Evolutionary conservation across 1,140 invertebrate species (phyloP).

Genomic region (Sycophila sp.): DNA sequence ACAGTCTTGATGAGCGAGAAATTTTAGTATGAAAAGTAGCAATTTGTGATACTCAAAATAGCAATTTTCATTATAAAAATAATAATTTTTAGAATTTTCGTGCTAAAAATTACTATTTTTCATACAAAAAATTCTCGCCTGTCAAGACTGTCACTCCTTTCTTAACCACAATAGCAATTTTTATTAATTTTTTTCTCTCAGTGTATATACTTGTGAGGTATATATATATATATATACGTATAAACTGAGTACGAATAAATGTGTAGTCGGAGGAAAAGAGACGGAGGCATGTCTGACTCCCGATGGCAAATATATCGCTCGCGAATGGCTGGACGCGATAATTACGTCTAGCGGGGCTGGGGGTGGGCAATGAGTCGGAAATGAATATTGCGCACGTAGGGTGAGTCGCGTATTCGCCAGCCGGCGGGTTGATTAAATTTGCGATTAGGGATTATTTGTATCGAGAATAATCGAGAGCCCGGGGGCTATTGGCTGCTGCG

Average conservation of each 20-base stretch:
- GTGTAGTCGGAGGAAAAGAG: not conserved
- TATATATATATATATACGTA: too few species aligned
- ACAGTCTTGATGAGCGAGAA: too few species aligned
- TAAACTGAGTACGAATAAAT: not conserved
- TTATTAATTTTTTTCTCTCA: not conserved
- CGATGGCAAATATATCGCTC: constrained; percentile 2
- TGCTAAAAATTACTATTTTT: too few species aligned
- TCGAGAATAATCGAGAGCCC: constrained; percentile 5
- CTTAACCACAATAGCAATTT: too few species aligned
- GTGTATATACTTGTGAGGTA: too few species aligned
- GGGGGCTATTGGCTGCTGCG: not conserved
- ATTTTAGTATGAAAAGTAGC: too few species aligned
- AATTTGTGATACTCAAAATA: too few species aligned
- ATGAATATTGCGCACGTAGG: constrained; percentile 6
- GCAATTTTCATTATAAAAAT: too few species aligned
- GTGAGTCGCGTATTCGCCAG: not conserved
- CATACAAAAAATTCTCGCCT: too few species aligned
- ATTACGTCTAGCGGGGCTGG: not conserved
- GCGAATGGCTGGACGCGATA: constrained; percentile 1
- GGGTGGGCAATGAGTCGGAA: not conserved
- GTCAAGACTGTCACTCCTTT: too few species aligned
- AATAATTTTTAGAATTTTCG: too few species aligned
- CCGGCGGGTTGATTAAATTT: constrained; percentile 19
- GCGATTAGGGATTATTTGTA: constrained; percentile 28
- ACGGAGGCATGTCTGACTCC: not conserved